Evolutionary conservation across 2,888 invertebrate species (phyloP).

Genomic region (Neoitamus cyanurus): DNA sequence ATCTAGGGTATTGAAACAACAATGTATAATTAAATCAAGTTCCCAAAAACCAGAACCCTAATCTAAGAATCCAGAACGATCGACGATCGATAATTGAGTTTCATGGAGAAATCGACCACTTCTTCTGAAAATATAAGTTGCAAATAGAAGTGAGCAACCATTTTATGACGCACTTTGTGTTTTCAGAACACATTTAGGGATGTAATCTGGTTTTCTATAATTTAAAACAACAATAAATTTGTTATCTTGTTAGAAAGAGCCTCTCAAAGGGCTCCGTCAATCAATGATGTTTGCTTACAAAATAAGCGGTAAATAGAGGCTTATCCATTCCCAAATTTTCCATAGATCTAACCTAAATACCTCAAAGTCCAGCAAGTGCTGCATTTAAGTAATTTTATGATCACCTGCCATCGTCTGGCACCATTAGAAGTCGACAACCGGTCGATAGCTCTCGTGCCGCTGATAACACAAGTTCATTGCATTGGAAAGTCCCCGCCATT

Average conservation of each 20-base stretch:
- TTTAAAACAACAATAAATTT: background rate
- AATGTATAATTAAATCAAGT: too few relatives aligned
- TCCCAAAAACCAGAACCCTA: too few relatives aligned
- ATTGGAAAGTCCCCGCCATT: background rate
- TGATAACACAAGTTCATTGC: background rate
- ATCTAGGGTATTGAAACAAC: too few relatives aligned
- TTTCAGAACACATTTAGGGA: background rate
- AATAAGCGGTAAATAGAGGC: background rate
- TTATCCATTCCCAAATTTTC: background rate
- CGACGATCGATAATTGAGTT: background rate
- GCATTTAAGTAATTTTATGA: background rate
- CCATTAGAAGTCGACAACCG: background rate
- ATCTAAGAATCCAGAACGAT: too few relatives aligned
- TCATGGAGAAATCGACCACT: background rate
- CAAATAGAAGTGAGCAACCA: background rate
- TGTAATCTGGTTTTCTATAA: background rate
- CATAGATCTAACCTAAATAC: background rate
- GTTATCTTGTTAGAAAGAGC: background rate
- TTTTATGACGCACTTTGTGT: background rate
- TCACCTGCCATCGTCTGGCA: background rate
- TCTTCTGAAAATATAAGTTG: background rate
- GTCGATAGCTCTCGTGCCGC: background rate
- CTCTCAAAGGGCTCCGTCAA: background rate
- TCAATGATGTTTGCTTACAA: background rate
- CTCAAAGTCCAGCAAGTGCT: background rate